A percentile compares a stretch with the other conserved stretches of the same genome.
Conservation (phyloP, 2,888 invertebrate species). For the Leucoptera coffeella region DNA sequence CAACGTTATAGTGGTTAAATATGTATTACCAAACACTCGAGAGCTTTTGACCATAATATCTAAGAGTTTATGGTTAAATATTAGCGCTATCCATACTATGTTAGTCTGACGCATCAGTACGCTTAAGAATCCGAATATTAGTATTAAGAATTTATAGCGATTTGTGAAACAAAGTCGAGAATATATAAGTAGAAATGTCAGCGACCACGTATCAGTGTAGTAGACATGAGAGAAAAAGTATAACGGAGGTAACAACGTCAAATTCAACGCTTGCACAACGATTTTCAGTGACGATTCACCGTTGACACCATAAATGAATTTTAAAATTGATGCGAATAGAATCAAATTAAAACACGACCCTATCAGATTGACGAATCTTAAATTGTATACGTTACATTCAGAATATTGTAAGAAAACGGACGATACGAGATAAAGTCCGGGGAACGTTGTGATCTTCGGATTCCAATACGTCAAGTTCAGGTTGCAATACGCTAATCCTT, state of each 20-base stretch:
- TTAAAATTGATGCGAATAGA: constrained; percentile 57
- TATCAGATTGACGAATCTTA: constrained; percentile 67
- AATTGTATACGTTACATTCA: constrained; percentile 58
- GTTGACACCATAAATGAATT: constrained; percentile 27
- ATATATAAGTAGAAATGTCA: constrained; percentile 65
- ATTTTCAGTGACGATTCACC: constrained; percentile 23
- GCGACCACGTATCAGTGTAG: constrained; percentile 86
- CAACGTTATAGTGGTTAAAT: constrained; percentile 14
- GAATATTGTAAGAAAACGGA: constrained; percentile 53
- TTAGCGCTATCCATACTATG: constrained; percentile 80
- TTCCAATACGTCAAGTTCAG: constrained; percentile 85
- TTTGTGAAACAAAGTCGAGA: constrained; percentile 54
- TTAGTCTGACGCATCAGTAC: constrained; percentile 92
- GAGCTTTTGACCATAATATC: constrained; percentile 26
- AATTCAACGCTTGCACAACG: constrained; percentile 57
- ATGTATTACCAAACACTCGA: constrained; percentile 25
- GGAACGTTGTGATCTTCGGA: constrained; percentile 93
- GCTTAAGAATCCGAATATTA: constrained; percentile 53
- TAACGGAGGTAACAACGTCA: constrained; percentile 73
- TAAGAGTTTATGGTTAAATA: constrained; percentile 41
- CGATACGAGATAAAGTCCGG: constrained; percentile 82
- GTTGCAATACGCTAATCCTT: constrained; percentile 75
- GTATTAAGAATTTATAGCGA: constrained; percentile 14
- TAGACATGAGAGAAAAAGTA: constrained; percentile 91
- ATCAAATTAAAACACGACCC: constrained; percentile 66